A percentile compares a stretch with the other conserved stretches of the same genome.
Conservation (phyloP, 2,113 vertebrate species). For the Bucco capensis region DNA sequence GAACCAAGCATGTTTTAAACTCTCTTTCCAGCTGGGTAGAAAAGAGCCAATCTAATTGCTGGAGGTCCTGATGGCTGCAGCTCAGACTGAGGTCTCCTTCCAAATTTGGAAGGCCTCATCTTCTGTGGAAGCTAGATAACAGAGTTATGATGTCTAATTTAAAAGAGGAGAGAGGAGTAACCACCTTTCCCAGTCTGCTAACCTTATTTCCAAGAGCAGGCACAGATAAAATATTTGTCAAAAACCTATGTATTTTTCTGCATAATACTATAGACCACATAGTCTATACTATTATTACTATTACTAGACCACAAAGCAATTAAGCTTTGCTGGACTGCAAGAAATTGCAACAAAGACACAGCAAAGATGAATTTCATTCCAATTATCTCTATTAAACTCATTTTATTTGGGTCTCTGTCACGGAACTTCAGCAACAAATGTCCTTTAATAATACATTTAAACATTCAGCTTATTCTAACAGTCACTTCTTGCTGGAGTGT, state of each 20-base stretch:
- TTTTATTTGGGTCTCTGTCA: neutral
- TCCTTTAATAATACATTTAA: constrained; percentile 43
- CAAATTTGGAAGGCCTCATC: neutral
- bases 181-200: neutral
- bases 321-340: neutral
- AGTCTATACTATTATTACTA: too few species aligned
- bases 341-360: neutral
- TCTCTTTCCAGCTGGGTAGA: neutral
- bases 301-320: too few species aligned
- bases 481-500: neutral
- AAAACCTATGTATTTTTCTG: neutral
- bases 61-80: neutral
- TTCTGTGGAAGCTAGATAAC: neutral
- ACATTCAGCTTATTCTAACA: neutral
- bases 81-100: neutral
- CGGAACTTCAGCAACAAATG: neutral
- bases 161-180: neutral
- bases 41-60: neutral
- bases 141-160: neutral
- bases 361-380: neutral
- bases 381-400: neutral
- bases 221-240: neutral
- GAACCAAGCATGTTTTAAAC: neutral
- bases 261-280: neutral
- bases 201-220: neutral